Evolutionary conservation across 2,113 vertebrate genomes (phyloP), one percentile per base, ranked within the genome.

Genomic region (Callocephalon fimbriatum): DNA sequence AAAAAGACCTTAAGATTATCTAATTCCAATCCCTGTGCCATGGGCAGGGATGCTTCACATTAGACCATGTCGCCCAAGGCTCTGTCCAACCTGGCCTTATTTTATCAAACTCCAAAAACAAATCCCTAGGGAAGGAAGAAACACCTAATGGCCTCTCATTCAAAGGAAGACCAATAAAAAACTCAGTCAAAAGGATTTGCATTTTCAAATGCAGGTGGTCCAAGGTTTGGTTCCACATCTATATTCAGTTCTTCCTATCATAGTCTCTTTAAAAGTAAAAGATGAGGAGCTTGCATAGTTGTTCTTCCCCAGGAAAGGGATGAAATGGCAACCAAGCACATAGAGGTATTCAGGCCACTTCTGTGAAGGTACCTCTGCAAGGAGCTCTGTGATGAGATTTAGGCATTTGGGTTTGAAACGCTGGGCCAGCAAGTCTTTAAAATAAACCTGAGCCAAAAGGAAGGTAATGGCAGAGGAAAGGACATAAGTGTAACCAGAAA

Each of bases 321-420:
- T 16, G 8, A 66, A n/a, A 53, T 37, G 27, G 37, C 59, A 71
- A 71, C 0, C 0, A 29, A 84, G 4, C 27, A 44, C 5, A 4
- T 27, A 40, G 31, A 86, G 18, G 56, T 80, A 62, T 21, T 35
- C 38, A 75, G 63, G 31, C 7, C 21, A 8, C 15, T 66, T 82
- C 48, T 20, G 3, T 35, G 53, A 35, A 86, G 16, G 8, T 86
- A 70, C 23, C 29, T 66, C 79, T 62, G 37, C 45, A 65, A 75
- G 40, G n/a, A 83, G 14, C 7, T 66, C 76, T 67, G 21, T 32
- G 59, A 38, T 0, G 0, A 91, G 10, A 56, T 42, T 70, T 76
- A 63, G 31, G 35, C 4, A 32, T 56, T 26, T 72, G 50, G 7
- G 15, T 47, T 85, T 86, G 50, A 76, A 92, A 88, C 0, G 0